Evolutionary conservation across 2,888 invertebrate genomes (phyloP), one percentile per base, ranked within the genome.

Genomic region (Tinea semifulvella): DNA sequence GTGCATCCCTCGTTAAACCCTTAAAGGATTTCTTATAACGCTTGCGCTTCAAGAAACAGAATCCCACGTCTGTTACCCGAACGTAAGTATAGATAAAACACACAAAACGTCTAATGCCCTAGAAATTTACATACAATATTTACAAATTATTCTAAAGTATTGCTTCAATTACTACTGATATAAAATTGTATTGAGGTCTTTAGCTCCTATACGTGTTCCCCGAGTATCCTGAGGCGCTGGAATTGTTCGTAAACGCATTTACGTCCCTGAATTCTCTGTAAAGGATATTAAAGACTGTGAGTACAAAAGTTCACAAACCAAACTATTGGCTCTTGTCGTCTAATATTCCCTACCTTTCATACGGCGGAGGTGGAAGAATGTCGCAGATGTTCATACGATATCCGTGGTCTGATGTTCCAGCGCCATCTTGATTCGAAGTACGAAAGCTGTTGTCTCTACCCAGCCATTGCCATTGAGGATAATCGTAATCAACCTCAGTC

Each of bases 121-220:
- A 40, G 13, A 35, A 2, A 22, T n/a, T n/a, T n/a, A 22, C 8
- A 7, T 8, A 22, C 25, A 66, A 73, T 68, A 74, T 76, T 56
- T 76, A 77, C 75, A 75, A 54, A 60, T 58, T 31, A 11, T 47
- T 53, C 56, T 67, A 65, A 53, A 55, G 56, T 72, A 74, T 56
- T 80, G 79, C 79, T 80, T 76, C 60, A 50, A 58, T 73, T 76
- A 75, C 73, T 76, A 77, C 57, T 77, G 79, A 77, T 77, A 79
- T 73, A 26, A 4, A 27, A 35, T 53, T 50, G 56, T 63, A 43
- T 43, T 40, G 40, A 19, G 28, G 22, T 14, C 58, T 53, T 67
- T 77, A 79, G 62, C 71, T 79, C 56, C 75, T 62, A 62, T 77
- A 77, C 31, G 68, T 63, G 57, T 73, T 68, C 51, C 76, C 71